These are phyloP conservation scores for Drosophila orosa DNA, from an alignment of 1,140 invertebrate species.

Conservation along the genomic window DNA sequence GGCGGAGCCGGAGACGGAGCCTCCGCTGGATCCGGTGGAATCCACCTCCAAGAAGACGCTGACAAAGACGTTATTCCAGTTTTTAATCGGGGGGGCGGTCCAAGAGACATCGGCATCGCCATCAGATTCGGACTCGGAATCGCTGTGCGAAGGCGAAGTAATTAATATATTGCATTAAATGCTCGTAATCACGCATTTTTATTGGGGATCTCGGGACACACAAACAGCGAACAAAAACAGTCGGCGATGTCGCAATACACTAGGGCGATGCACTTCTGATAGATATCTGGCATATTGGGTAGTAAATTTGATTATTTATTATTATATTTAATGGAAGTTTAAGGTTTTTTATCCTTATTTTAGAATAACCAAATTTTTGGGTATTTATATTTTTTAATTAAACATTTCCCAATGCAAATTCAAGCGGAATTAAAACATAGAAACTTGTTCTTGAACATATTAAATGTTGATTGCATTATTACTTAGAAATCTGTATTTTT, in stretches of 20 bases:
- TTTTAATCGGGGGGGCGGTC: constrained; percentile 58
- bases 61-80: constrained; percentile 80
- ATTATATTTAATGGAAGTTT: background rate
- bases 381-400: background rate
- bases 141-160: constrained; percentile 43
- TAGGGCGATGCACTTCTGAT: constrained; percentile 49
- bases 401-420: background rate
- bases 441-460: background rate
- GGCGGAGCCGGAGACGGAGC: constrained; percentile 27
- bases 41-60: constrained; percentile 47
- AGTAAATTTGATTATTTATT: no score
- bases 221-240: constrained; percentile 31
- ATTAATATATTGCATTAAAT: constrained; percentile 80
- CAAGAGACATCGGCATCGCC: constrained; percentile 17
- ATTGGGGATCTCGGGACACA: constrained; percentile 39
- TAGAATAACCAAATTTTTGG: background rate
- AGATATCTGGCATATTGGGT: background rate
- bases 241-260: constrained; percentile 2
- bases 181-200: constrained; percentile 68
- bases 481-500: background rate
- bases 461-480: background rate
- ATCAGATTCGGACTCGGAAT: constrained; percentile 25
- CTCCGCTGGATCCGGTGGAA: constrained; percentile 23
- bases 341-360: background rate
- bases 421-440: background rate